phyloP scores from a whole-genome alignment of 2,797 vertebrate species.

The Eulemur mongoz region DNA sequence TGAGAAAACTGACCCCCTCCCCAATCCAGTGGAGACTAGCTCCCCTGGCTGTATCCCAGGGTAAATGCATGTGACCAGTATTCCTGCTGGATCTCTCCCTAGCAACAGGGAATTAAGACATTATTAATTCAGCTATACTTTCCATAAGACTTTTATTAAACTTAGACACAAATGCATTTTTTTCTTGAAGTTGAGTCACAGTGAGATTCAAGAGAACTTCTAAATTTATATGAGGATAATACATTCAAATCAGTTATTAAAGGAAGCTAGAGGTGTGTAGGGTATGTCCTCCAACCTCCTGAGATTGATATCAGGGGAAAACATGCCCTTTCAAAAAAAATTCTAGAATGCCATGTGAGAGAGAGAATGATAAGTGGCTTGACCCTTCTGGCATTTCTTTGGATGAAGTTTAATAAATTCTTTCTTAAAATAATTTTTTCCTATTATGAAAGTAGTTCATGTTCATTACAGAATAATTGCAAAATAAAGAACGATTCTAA shows the following conservation, averaged over 20 bases:
- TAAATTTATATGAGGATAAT: constrained; percentile 54
- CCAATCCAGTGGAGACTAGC: neutral
- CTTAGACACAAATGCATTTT: constrained; percentile 12
- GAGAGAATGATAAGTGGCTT: constrained; percentile 55
- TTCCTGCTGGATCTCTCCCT: neutral
- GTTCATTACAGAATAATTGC: constrained; percentile 50
- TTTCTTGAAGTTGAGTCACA: constrained; percentile 52
- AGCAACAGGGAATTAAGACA: neutral
- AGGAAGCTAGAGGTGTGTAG: constrained; percentile 59
- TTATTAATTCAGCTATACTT: constrained; percentile 35
- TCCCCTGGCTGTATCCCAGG: neutral
- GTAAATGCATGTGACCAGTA: neutral
- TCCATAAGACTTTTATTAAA: constrained; percentile 39
- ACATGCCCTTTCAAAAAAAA: constrained; percentile 69
- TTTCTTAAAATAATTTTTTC: constrained; percentile 65
- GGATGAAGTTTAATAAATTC: constrained; percentile 70
- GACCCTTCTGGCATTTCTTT: constrained; percentile 70
- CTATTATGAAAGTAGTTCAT: constrained; percentile 51
- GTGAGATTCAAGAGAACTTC: constrained; percentile 42
- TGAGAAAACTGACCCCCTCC: neutral
- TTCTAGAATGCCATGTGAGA: constrained; percentile 60
- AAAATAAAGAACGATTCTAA: constrained; percentile 50
- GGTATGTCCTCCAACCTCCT: constrained; percentile 54
- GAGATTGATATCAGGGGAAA: constrained; percentile 56
- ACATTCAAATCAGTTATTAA: constrained; percentile 67